These are phyloP conservation scores for Esox niger DNA, from an alignment of 2,113 vertebrate species.

Conservation along the genomic window DNA sequence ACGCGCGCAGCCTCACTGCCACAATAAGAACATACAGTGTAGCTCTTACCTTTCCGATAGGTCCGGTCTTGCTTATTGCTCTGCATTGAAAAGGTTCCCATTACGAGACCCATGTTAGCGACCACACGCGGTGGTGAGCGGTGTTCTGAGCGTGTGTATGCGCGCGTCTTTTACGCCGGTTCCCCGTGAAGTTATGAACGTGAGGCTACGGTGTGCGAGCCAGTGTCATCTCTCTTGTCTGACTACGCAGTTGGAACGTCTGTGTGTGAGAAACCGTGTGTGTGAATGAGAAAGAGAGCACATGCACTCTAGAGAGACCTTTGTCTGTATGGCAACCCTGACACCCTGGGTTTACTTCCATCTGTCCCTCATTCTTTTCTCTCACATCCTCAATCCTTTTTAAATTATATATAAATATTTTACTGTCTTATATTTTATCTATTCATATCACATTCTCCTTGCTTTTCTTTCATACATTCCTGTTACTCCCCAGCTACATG, in stretches of 20 bases:
- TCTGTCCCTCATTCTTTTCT: conserved; percentile 54
- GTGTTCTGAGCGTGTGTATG: conserved; percentile 20
- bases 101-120: conserved; percentile 73
- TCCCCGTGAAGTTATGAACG: conserved; percentile 36
- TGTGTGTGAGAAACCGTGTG: conserved; percentile 18
- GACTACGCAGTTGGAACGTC: conserved; percentile 50
- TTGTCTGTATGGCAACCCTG: conserved; percentile 48
- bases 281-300: conserved; percentile 27
- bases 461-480: background rate
- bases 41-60: conserved; percentile 72
- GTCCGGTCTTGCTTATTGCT: conserved; percentile 61
- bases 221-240: conserved; percentile 59
- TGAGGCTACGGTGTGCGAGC: conserved; percentile 48
- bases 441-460: conserved; percentile 6
- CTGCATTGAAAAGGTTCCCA: conserved; percentile 74
- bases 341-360: conserved; percentile 53
- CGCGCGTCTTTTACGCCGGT: conserved; percentile 7
- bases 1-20: background rate
- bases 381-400: conserved; percentile 36
- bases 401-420: conserved; percentile 9
- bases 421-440: background rate
- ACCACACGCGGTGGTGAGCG: conserved; percentile 26
- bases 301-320: conserved; percentile 58
- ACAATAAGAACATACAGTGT: background rate
- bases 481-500: background rate